phyloP scores from a whole-genome alignment of 2,797 vertebrate genomes.

The Sebastiscus albofasciatus region DNA sequence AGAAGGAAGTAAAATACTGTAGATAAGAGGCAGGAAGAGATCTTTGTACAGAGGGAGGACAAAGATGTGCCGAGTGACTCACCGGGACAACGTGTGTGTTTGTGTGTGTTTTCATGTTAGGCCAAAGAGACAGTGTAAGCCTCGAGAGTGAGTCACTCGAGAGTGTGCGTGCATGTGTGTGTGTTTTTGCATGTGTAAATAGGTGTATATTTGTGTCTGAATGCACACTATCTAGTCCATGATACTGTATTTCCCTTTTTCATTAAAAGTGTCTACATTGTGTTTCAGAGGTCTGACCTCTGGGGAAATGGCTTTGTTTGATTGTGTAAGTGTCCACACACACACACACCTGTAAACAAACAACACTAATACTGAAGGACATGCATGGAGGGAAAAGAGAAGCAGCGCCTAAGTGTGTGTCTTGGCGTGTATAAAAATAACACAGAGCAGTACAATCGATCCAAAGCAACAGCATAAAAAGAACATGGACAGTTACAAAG shows the following conservation, averaged over 20 bases:
- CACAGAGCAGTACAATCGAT: slow-evolving; percentile 15
- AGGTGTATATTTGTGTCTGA: slow-evolving; percentile 30
- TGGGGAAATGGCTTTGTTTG: neutral
- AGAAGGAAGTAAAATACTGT: slow-evolving; percentile 9
- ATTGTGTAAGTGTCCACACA: neutral
- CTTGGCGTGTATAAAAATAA: slow-evolving; percentile 15
- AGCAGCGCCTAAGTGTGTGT: neutral
- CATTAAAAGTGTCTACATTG: slow-evolving; percentile 17
- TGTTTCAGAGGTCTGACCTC: slow-evolving; percentile 35
- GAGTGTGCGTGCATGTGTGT: slow-evolving; percentile 27
- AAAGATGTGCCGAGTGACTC: slow-evolving; percentile 56
- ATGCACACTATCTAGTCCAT: slow-evolving; percentile 9
- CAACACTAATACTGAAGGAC: neutral
- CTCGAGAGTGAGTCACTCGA: slow-evolving; percentile 46
- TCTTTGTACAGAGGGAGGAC: slow-evolving; percentile 33
- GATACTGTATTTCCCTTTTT: slow-evolving; percentile 24
- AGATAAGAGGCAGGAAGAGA: slow-evolving; percentile 24
- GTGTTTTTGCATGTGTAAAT: slow-evolving; percentile 36
- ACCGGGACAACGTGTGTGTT: slow-evolving; percentile 28
- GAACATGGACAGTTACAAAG: slow-evolving; percentile 3
- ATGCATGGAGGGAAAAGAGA: neutral
- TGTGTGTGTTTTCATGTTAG: slow-evolving; percentile 35
- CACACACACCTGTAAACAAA: neutral
- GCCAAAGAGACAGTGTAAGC: slow-evolving; percentile 37
- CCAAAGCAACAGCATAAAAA: neutral